phyloP scores from a whole-genome alignment of 2,888 invertebrate species.

The Cetonia aurata region DNA sequence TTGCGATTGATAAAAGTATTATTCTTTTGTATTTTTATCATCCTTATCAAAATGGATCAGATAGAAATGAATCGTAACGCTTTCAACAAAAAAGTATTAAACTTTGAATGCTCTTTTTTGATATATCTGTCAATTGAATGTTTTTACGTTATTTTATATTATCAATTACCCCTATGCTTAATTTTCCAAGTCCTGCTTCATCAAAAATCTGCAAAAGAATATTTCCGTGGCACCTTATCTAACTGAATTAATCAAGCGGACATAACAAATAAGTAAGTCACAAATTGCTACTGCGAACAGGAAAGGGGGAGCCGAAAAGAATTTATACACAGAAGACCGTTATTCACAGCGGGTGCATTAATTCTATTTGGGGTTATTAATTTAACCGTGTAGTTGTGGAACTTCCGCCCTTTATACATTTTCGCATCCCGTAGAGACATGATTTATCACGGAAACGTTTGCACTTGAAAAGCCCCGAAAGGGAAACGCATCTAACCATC shows the following conservation, averaged over 20 bases:
- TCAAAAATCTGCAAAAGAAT: neutral
- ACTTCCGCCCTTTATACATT: conserved; percentile 24
- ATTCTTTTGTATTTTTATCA: no score
- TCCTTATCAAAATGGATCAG: no score
- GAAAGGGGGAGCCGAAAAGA: conserved; percentile 6
- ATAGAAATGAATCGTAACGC: no score
- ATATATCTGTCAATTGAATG: no score
- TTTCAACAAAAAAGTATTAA: no score
- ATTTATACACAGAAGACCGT: conserved; percentile 16
- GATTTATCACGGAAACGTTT: conserved; percentile 36
- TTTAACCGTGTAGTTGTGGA: conserved; percentile 26
- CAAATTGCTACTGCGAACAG: conserved; percentile 3
- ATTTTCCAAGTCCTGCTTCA: no score
- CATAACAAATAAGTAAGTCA: conserved; percentile 5
- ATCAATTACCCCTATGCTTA: no score
- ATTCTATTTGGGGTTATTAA: conserved; percentile 33
- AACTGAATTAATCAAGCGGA: conserved; percentile 14
- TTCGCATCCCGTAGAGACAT: conserved; percentile 20
- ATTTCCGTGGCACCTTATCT: neutral
- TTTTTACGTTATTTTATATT: no score
- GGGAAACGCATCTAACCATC: conserved; percentile 11
- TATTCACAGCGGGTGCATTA: conserved; percentile 29
- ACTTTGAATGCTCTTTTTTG: no score
- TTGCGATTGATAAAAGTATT: no score
- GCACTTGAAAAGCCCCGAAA: conserved; percentile 33